Evolutionary conservation across 2,888 invertebrate genomes (phyloP).

Genomic region (Trachelus stipa): DNA sequence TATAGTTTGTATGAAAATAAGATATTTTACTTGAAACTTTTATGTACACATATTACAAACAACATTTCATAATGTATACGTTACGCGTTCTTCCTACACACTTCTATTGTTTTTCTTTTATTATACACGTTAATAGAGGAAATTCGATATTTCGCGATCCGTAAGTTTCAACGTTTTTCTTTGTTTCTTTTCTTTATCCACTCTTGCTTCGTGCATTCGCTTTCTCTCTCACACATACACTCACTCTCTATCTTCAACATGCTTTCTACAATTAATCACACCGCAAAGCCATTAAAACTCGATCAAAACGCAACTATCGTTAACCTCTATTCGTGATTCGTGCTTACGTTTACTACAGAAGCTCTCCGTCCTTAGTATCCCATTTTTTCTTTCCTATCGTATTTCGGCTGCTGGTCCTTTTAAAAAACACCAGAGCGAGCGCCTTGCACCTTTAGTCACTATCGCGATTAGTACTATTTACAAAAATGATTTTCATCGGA

Average conservation of each 20-base stretch:
- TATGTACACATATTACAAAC: constrained; percentile 64
- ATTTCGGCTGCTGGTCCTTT: constrained; percentile 31
- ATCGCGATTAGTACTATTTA: constrained; percentile 45
- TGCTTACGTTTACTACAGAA: constrained; percentile 28
- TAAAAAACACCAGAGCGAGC: constrained; percentile 32
- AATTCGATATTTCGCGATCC: constrained; percentile 2
- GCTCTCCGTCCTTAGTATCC: constrained; percentile 28
- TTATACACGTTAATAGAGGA: constrained; percentile 19
- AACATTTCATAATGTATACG: constrained; percentile 48
- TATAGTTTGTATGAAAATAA: constrained; percentile 64
- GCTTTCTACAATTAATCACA: not conserved
- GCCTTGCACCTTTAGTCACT: constrained; percentile 35
- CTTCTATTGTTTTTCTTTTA: constrained; percentile 13
- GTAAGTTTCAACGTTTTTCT: not conserved
- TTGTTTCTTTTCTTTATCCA: not conserved
- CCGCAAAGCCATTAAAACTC: not conserved
- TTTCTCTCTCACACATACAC: not conserved
- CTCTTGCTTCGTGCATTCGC: not conserved
- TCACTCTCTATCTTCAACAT: not conserved
- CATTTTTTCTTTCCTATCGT: constrained; percentile 21
- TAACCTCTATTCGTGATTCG: constrained; percentile 3
- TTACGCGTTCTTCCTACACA: constrained; percentile 21
- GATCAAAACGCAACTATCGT: not conserved
- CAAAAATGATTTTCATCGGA: constrained; percentile 40
- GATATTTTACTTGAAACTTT: constrained; percentile 61